phyloP scores from a whole-genome alignment of 1,140 invertebrate genomes.

The Formica exsecta region DNA sequence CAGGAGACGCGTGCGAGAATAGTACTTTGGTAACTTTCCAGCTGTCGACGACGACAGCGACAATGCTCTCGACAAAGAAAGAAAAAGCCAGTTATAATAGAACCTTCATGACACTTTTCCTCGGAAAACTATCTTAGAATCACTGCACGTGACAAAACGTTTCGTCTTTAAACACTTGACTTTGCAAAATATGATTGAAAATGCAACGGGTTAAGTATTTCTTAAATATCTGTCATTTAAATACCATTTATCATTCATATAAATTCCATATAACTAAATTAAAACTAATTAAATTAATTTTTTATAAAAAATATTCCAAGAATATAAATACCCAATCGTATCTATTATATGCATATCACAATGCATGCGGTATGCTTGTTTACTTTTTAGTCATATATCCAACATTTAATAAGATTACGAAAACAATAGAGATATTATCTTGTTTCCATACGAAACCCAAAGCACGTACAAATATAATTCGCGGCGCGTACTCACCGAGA shows the following conservation, averaged over 20 bases:
- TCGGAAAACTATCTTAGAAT: slow-evolving; percentile 50
- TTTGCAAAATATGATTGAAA: neutral
- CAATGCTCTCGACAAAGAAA: slow-evolving; percentile 46
- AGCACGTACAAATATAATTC: slow-evolving; percentile 40
- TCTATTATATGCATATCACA: neutral
- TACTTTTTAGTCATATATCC: too few relatives aligned
- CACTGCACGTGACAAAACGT: neutral
- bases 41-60: slow-evolving; percentile 58
- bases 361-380: neutral
- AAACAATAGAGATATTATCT: slow-evolving; percentile 5
- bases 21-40: slow-evolving; percentile 66
- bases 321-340: too few relatives aligned
- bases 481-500: slow-evolving; percentile 12
- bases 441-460: slow-evolving; percentile 29
- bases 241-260: too few relatives aligned
- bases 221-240: neutral
- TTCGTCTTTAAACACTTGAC: neutral
- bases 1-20: slow-evolving; percentile 46
- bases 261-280: neutral
- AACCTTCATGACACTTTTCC: slow-evolving; percentile 56
- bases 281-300: neutral
- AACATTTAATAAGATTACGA: slow-evolving; percentile 37
- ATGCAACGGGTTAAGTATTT: neutral
- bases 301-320: neutral
- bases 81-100: slow-evolving; percentile 50